Conservation (phyloP, 2,888 invertebrate genomes). For the Phengaris arion region DNA sequence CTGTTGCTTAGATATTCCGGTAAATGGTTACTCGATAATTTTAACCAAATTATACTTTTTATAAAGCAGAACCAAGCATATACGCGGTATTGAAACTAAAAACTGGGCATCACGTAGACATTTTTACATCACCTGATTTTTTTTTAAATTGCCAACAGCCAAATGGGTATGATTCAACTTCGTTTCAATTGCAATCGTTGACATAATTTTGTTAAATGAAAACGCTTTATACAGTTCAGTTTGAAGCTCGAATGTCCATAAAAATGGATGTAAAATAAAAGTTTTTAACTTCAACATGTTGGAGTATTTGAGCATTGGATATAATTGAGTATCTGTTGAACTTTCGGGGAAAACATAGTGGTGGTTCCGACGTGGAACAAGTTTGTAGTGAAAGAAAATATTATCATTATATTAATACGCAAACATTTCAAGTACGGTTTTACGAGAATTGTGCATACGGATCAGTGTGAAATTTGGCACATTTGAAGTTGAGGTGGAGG, state of each 20-base stretch:
- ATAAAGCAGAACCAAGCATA: neutral
- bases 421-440: too few species aligned
- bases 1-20: too few species aligned
- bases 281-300: conserved; percentile 10
- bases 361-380: neutral
- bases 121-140: conserved; percentile 3
- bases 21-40: too few species aligned
- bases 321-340: conserved; percentile 3
- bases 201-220: conserved; percentile 26
- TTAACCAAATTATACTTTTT: too few species aligned
- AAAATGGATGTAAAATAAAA: conserved; percentile 8
- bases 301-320: neutral
- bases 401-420: neutral
- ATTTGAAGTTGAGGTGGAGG: too few species aligned
- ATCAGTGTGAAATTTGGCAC: too few species aligned
- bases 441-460: too few species aligned
- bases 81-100: neutral
- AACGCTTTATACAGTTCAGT: conserved; percentile 8
- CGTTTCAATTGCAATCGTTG: conserved; percentile 19
- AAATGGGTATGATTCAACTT: conserved; percentile 20
- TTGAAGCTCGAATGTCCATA: conserved; percentile 15
- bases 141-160: neutral
- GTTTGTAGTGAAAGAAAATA: neutral
- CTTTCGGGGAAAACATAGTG: neutral
- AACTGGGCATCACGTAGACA: neutral